Evolutionary conservation across 2,888 invertebrate species (phyloP).

Genomic region (Coenonympha arcania): DNA sequence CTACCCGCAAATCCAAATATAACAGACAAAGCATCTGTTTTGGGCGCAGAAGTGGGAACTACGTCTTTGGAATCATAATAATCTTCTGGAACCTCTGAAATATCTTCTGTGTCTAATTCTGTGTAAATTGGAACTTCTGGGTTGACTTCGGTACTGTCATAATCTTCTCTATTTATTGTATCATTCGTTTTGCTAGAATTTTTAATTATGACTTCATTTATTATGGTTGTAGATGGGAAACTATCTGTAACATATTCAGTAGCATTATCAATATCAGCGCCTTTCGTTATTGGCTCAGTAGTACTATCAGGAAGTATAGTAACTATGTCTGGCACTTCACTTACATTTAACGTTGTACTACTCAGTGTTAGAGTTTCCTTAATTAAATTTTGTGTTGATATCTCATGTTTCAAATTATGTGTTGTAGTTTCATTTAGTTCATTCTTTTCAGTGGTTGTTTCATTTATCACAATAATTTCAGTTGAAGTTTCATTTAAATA

Average conservation of each 20-base stretch:
- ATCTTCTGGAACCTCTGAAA: constrained; percentile 58
- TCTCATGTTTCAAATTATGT: neutral
- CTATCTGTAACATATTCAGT: constrained; percentile 7
- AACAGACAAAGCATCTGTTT: constrained; percentile 60
- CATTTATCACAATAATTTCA: constrained; percentile 11
- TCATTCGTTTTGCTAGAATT: constrained; percentile 26
- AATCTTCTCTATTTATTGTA: constrained; percentile 16
- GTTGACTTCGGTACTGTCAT: constrained; percentile 34
- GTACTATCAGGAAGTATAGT: neutral
- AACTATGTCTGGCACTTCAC: neutral
- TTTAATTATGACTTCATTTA: constrained; percentile 20
- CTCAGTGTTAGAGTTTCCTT: neutral
- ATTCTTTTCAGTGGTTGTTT: neutral
- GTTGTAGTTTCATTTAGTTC: neutral
- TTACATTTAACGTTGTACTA: neutral
- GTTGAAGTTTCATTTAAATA: constrained; percentile 17
- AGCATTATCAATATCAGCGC: neutral
- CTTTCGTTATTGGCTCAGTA: neutral
- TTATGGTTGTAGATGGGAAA: constrained; percentile 4
- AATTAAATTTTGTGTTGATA: neutral
- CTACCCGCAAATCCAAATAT: constrained; percentile 66
- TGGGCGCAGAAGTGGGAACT: constrained; percentile 58
- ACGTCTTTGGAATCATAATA: constrained; percentile 65
- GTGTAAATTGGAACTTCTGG: constrained; percentile 54
- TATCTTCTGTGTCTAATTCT: constrained; percentile 52